Conservation (phyloP, 1,140 invertebrate genomes). For the Drosophila athabasca region DNA sequence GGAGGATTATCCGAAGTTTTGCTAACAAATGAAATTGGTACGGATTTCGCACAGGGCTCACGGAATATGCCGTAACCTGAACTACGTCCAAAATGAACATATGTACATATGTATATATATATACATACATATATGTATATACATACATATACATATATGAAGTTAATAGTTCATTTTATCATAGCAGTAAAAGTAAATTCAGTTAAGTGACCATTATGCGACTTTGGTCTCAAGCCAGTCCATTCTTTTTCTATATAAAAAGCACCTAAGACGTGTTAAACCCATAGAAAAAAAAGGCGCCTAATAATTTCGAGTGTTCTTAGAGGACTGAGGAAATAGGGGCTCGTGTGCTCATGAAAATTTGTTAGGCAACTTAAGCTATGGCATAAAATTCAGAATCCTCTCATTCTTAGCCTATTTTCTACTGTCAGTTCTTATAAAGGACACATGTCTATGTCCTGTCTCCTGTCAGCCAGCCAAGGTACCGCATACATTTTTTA, state of each 20-base stretch:
- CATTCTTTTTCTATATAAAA: conserved; percentile 50
- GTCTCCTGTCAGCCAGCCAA: conserved; percentile 44
- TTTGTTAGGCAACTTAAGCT: conserved; percentile 67
- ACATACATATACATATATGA: conserved; percentile 16
- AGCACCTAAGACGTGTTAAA: conserved; percentile 57
- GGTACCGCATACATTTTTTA: conserved; percentile 75
- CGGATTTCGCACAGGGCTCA: conserved; percentile 25
- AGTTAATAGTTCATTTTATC: background rate
- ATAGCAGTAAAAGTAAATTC: conserved; percentile 63
- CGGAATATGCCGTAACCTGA: conserved; percentile 20
- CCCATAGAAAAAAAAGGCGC: background rate
- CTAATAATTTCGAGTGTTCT: conserved; percentile 61
- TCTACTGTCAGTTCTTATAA: conserved; percentile 66
- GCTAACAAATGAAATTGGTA: conserved; percentile 61
- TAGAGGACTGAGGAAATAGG: background rate
- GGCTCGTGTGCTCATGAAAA: conserved; percentile 43
- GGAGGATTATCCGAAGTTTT: conserved; percentile 62
- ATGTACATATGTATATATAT: background rate
- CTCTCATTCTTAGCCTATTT: conserved; percentile 34
- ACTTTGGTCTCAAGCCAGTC: conserved; percentile 48
- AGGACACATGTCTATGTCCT: conserved; percentile 72
- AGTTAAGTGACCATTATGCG: conserved; percentile 67
- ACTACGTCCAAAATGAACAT: background rate
- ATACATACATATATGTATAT: background rate
- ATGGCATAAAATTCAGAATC: conserved; percentile 66